Base-by-base conservation (phyloP, 2,797 vertebrate genomes). In the Bryconaethiops microstoma region DNA sequence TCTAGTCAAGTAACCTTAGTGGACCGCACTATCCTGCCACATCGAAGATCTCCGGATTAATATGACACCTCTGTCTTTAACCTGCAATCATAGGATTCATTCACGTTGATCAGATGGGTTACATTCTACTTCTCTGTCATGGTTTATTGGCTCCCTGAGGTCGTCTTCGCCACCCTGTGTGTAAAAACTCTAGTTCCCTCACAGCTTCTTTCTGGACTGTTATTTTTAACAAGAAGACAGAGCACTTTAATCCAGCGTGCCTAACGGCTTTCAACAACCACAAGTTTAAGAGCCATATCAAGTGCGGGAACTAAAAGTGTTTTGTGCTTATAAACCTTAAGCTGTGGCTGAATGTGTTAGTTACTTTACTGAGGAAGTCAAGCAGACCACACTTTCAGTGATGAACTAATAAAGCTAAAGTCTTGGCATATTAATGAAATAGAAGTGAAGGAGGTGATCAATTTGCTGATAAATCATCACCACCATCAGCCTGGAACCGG, bases 301-400 rank as follows among this genome's bases (percentile, higher is more conserved):
- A 70, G 57, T 54, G 74, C 63, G 55, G 70, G 29, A 25, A 63
- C 45, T 77, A 35, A 72, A 77, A 64, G 57, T 21, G 52, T 72
- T 82, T 82, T 72, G 39, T 72, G 67, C 59, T 77, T 77, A 82
- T 81, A 81, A 82, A 72, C 74, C 80, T 72, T 72, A 82, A 77
- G 67, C 80, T 82, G 59, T 77, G 59, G 50, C 45, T 76, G 57
- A 76, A 42, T 19, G 25, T 76, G 74, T 67, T 82, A 73, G 73
- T 82, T 77, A 82, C 77, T 55, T 77, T 42, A 35, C 68, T 48
- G 68, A 67, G 59, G 77, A 67, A 72, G 60, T 73, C 50, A 9
- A 77, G 48, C 68, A 59, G 45, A 17, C 68, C 75, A n/a, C n/a
- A n/a, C n/a, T n/a, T 5, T 16, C 59, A 82, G 74, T 73, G 80